Evolutionary conservation across 1,140 invertebrate genomes (phyloP).

Genomic region (Oscheius sp.): DNA sequence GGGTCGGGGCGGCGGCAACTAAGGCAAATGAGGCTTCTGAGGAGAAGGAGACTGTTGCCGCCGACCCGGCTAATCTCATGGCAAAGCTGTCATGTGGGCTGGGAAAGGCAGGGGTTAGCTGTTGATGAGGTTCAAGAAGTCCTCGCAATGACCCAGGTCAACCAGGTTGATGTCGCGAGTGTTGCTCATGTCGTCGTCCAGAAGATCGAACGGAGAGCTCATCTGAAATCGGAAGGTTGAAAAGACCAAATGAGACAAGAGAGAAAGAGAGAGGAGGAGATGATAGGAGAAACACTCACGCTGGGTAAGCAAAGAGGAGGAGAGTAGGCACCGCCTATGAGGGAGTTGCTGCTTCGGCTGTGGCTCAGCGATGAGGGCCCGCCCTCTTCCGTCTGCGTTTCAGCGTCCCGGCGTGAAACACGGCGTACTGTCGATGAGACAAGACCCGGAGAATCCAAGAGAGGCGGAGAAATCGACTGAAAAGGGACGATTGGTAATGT

Average conservation of each 20-base stretch:
- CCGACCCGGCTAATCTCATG: too few species aligned
- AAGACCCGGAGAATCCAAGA: background rate
- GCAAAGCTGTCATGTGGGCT: background rate
- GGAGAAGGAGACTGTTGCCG: too few species aligned
- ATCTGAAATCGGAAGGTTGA: background rate
- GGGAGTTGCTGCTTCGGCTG: constrained; percentile 12
- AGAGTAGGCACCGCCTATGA: constrained; percentile 14
- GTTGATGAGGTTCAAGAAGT: constrained; percentile 1
- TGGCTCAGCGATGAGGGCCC: background rate
- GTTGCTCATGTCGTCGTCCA: background rate
- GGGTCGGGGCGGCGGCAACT: too few species aligned
- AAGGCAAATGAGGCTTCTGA: too few species aligned
- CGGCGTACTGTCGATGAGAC: background rate
- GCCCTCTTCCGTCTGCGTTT: background rate
- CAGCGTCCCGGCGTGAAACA: background rate
- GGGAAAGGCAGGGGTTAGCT: background rate
- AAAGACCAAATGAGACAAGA: background rate
- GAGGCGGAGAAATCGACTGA: constrained; percentile 6
- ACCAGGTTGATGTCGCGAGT: background rate
- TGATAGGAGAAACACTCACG: background rate
- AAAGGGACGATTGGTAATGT: too few species aligned
- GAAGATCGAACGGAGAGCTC: background rate
- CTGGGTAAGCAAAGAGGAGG: constrained; percentile 10
- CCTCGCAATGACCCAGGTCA: constrained; percentile 5
- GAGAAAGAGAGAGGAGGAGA: background rate